Evolutionary conservation across 2,113 vertebrate genomes (phyloP), one percentile per base, ranked within the genome.

Genomic region (Leptobrachium leishanense): DNA sequence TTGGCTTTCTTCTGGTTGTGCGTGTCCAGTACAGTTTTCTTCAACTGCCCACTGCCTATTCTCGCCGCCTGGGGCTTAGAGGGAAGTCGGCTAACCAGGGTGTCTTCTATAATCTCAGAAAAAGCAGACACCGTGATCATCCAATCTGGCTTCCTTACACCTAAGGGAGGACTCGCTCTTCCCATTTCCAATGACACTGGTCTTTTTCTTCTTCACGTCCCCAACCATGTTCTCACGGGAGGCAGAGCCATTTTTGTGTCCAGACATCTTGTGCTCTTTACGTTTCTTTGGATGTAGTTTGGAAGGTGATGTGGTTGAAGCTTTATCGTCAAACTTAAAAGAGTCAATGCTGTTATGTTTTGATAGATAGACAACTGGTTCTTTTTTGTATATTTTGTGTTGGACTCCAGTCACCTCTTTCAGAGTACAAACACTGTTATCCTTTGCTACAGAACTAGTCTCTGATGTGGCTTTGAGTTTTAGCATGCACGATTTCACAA

Each of bases 211-310:
- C 73, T 93, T 93, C 1, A 90, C 88, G 0, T 93, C 92, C 10
- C 90, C 85, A 6, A 90, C 90, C 13, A 92, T 80, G 83, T 94
- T 97, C 85, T 97, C 96, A 10, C 92, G 88, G 75, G 95, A 93
- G 20, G 91, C 88, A 0, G 90, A 86, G 76, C 87, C 91, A 68
- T 88, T 83, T 65, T 88, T 92, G 72, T 89, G 82, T 73, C 84
- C 86, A 40, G 85, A 62, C 43, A 87, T 83, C 76, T 93, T 95
- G 31, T 89, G 79, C 1, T 96, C 95, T 89, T 94, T 96, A 77
- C 91, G 88, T 41, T 91, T 96, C 85, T 93, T 96, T 70, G 93
- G 88, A 71, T 86, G 90, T 3, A 81, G 81, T 44, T 87, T 92
- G 65, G 82, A 0, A 0, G 69, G 68, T 13, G 62, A 62, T 67